These are phyloP conservation scores for Trogon melanurus DNA, from an alignment of 2,113 vertebrate genomes.

Conservation along the genomic window DNA sequence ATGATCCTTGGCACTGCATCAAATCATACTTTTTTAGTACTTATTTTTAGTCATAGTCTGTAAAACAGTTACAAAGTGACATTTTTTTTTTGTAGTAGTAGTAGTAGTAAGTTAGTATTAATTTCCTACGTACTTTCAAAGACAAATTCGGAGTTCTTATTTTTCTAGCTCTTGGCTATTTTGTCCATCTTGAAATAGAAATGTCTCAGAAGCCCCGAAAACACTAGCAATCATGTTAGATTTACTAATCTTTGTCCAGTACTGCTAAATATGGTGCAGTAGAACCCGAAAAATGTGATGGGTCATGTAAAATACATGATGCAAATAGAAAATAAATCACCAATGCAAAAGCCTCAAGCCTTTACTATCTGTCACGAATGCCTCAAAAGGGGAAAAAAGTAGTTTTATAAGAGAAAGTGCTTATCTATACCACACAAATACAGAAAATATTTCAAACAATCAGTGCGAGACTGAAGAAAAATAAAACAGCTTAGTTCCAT, in stretches of 20 bases:
- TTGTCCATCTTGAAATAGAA: neutral
- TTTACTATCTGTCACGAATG: neutral
- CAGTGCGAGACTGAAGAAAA: neutral
- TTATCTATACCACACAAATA: neutral
- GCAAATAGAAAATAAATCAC: neutral
- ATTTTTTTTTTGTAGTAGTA: neutral
- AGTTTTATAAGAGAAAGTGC: neutral
- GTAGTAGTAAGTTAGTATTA: neutral
- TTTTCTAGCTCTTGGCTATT: neutral
- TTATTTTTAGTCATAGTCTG: neutral
- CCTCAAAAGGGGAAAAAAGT: neutral
- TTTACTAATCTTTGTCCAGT: constrained; percentile 23
- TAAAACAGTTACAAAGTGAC: neutral
- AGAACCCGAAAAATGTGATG: constrained; percentile 16
- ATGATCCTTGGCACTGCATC: neutral
- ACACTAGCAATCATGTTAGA: neutral
- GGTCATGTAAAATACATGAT: neutral
- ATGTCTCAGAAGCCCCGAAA: neutral
- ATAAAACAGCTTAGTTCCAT: neutral
- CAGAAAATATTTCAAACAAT: neutral
- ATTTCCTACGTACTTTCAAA: neutral
- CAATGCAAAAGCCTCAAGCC: neutral
- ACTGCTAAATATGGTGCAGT: neutral
- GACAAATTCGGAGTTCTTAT: neutral
- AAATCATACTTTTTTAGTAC: neutral